Evolutionary conservation across 1,140 invertebrate species (phyloP), one percentile per base, ranked within the genome.

Genomic region (Dreissena polymorpha): DNA sequence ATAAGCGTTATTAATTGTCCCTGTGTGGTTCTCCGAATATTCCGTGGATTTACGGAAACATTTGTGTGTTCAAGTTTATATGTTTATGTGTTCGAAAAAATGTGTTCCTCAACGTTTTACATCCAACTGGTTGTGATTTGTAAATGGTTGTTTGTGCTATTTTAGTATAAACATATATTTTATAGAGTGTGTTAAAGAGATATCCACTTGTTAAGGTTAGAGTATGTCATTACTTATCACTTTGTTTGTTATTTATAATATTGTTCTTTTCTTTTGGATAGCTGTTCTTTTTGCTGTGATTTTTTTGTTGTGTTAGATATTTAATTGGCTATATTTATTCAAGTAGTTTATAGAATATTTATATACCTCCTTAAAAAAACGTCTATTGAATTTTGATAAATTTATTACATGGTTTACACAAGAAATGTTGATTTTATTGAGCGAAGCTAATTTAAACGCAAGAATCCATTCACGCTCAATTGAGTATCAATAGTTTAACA

Each of bases 271-370:
- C 53, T 23, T 73, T 70, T 70, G 18, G 25, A 57, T 73, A 18
- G 51, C 71, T 73, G 71, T 57, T 73, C 60, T 49, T 49, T 73
- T 57, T 73, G 71, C 71, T 73, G 71, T 73, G 71, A 73, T 73
- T 73, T 73, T 16, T 51, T 51, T 12, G 12, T 21, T 69, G 50
- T 51, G 50, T 29, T 49, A 27, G 29, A 51, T 71, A 50, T n/a
- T 27, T 18, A 51, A 18, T 29, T 10, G 10, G n/a, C 25, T 57
- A 57, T 73, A 39, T 39, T 57, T n/a, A 60, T 60, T 57, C 51
- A n/a, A 27, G 21, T 10, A 57, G 10, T 21, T 14, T 6, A 57
- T 29, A 57, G 25, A 53, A 73, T 73, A 57, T 73, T 73, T 27
- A 57, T 73, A 57, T 27, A 73, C 60, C 60, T 57, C 60, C 60